phyloP scores from a whole-genome alignment of 1,140 invertebrate genomes.

The Drosophila prosaltans region DNA sequence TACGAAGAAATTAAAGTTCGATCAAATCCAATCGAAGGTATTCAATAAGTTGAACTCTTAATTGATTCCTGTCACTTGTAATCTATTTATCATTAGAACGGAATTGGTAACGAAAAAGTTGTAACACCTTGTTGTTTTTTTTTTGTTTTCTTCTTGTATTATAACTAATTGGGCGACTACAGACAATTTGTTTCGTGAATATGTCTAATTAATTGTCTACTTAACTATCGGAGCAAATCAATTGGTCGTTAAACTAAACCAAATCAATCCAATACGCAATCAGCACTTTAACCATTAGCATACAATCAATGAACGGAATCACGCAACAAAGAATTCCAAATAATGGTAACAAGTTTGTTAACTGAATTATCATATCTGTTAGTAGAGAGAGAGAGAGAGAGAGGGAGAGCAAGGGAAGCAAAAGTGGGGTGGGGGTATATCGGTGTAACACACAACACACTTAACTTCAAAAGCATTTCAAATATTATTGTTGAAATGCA shows the following conservation, averaged over 20 bases:
- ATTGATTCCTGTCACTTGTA: neutral
- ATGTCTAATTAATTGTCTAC: constrained; percentile 8
- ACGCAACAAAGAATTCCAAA: constrained; percentile 1
- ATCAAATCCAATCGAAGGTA: no score
- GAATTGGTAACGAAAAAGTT: neutral
- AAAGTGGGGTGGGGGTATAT: no score
- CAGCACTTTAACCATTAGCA: constrained; percentile 12
- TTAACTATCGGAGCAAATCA: neutral
- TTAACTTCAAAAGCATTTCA: neutral
- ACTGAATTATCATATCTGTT: constrained; percentile 13
- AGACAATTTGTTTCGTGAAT: constrained; percentile 1
- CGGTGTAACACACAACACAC: no score
- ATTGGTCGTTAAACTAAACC: constrained; percentile 13
- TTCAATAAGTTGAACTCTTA: neutral
- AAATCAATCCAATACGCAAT: constrained; percentile 11
- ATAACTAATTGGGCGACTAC: neutral
- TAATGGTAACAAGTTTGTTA: constrained; percentile 2
- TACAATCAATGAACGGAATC: constrained; percentile 8
- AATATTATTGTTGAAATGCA: neutral
- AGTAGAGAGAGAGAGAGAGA: neutral
- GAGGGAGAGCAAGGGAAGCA: no score
- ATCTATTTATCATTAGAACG: neutral
- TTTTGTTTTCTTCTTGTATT: neutral
- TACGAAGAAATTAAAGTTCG: no score
- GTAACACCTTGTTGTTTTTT: neutral